Base-by-base conservation (phyloP, 2,888 invertebrate genomes). In the Andrena fulva region DNA sequence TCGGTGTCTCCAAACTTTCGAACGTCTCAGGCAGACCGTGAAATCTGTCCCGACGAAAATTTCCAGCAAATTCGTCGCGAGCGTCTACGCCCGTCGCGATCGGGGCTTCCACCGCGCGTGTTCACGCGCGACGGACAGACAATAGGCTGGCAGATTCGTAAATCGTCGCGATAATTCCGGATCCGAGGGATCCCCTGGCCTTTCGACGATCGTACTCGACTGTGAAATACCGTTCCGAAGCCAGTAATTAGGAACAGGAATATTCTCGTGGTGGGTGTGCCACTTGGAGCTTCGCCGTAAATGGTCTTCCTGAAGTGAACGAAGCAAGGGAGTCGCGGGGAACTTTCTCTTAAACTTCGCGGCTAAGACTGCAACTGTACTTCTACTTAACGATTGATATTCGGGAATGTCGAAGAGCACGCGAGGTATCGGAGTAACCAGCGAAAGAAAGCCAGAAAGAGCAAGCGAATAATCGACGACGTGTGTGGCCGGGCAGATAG, bases 1-100 rank as follows among this genome's bases (percentile, higher is more conserved):
- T 86, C 85, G 85, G 86, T 83, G 90, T 89, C 90, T 90, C 86
- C 91, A 82, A 92, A 92, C 92, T 92, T 92, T 91, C 90, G 87
- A 91, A 92, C 91, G 89, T 91, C 92, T 91, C 88, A 91, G 83
- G 89, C 89, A 92, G 92, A 92, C 92, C 92, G 91, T 92, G 90
- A 92, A 92, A 92, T 92, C 92, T 91, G 90, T 89, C 86, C 85
- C 86, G 86, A 73, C 85, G 90, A 87, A 90, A 91, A 90, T 89
- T 89, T 89, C 87, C 80, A 80, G 88, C 87, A 86, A 90, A 89
- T 89, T 27, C 87, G 85, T 69, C 74, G 85, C 74, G 76, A 52
- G 63, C 62, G 68, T 70, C 69, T 35, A 50, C 69, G 73, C 56
- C 62, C 33, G 66, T 73, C 80, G 80, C 84, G 88, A 83, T 87